phyloP scores from a whole-genome alignment of 2,888 invertebrate genomes.

The Capitulum mitella region DNA sequence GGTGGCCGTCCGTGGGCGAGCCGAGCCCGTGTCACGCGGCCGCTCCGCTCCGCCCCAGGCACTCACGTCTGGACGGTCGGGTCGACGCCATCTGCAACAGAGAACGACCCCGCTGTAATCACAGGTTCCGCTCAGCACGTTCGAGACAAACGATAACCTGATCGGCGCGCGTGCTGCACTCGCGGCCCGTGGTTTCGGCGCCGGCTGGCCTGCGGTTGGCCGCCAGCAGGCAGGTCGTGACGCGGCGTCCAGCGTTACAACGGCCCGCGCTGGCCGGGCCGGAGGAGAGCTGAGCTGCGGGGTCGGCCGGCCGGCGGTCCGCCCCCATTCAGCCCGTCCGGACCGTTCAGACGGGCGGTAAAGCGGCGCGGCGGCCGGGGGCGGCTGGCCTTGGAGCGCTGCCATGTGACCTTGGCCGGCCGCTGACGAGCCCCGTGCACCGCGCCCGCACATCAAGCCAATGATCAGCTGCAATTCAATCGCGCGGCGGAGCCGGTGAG shows the following conservation, averaged over 20 bases:
- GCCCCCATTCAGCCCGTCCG: background rate
- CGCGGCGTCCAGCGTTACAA: too few species aligned
- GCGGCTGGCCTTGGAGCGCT: background rate
- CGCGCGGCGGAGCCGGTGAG: too few species aligned
- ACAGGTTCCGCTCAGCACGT: too few species aligned
- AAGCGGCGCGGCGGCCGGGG: background rate
- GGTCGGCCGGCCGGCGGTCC: background rate
- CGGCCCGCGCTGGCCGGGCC: too few species aligned
- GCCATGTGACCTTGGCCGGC: background rate
- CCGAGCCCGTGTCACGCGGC: too few species aligned
- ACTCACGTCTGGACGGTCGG: background rate
- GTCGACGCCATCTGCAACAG: conserved; percentile 13
- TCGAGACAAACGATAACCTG: too few species aligned
- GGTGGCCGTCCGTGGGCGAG: background rate
- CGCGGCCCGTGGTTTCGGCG: too few species aligned
- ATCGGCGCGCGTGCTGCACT: too few species aligned
- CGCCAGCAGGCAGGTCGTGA: too few species aligned
- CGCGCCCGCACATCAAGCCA: background rate
- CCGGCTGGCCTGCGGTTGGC: too few species aligned
- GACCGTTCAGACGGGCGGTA: too few species aligned
- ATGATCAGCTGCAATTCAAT: background rate
- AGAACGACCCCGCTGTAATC: background rate
- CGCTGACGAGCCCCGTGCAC: background rate
- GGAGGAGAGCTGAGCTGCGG: too few species aligned
- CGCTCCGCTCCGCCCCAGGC: background rate